Percentiles rank a stretch among this genome's conserved stretches.
phyloP scores from a whole-genome alignment of 2,888 invertebrate species.

The Spodoptera littoralis region DNA sequence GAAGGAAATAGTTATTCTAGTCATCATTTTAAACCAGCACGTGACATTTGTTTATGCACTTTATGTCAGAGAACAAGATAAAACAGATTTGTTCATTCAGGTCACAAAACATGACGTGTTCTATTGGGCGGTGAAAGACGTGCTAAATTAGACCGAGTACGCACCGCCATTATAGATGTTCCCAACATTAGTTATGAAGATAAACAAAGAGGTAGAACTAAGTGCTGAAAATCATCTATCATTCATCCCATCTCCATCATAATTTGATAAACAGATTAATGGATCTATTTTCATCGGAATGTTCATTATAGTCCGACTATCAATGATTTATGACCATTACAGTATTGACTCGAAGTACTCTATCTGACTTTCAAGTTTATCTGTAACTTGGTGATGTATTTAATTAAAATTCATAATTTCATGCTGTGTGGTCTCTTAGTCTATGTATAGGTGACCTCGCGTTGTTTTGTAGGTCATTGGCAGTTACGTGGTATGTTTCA shows the following conservation, averaged over 20 bases:
- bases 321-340: slow-evolving; percentile 20
- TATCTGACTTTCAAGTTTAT: slow-evolving; percentile 29
- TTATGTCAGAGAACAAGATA: slow-evolving; percentile 2
- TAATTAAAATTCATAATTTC: slow-evolving; percentile 33
- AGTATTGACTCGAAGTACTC: slow-evolving; percentile 19
- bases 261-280: slow-evolving; percentile 32
- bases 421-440: slow-evolving; percentile 2
- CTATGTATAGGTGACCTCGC: slow-evolving; percentile 18
- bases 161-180: neutral
- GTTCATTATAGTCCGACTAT: slow-evolving; percentile 26
- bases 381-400: slow-evolving; percentile 8
- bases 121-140: slow-evolving; percentile 27
- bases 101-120: slow-evolving; percentile 25
- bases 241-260: slow-evolving; percentile 9
- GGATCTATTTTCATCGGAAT: slow-evolving; percentile 23
- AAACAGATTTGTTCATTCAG: slow-evolving; percentile 13
- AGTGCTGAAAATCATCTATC: slow-evolving; percentile 15
- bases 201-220: slow-evolving; percentile 19
- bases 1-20: neutral
- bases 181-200: slow-evolving; percentile 17
- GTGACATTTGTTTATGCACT: neutral
- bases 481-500: slow-evolving; percentile 11
- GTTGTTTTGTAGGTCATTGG: slow-evolving; percentile 24
- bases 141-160: slow-evolving; percentile 16
- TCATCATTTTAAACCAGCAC: neutral